Evolutionary conservation across 2,888 invertebrate genomes (phyloP), one percentile per base, ranked within the genome.

Genomic region (Steinernema carpocapsae): DNA sequence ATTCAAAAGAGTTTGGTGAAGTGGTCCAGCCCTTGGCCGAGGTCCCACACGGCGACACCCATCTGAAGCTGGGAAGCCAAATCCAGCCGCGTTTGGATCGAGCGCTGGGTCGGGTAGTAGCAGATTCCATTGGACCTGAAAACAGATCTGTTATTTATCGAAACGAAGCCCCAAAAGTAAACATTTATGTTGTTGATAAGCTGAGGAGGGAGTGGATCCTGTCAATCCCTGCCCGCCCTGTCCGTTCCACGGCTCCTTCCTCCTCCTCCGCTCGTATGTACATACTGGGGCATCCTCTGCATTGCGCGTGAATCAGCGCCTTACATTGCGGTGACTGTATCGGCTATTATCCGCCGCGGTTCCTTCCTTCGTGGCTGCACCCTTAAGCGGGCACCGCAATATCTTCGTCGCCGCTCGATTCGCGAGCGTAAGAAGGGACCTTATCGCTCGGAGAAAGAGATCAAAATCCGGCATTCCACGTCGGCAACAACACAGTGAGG

Each of bases 11-110:
- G 56, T 46, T 78, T 72, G 7, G 79, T 74, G 71, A 82, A 83
- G 74, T 79, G 74, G 64, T 85, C 76, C 17, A 83, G 72, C 19
- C 85, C 85, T 73, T 86, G 86, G 10, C 86, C 86, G 71, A 86
- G 79, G 29, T 86, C 86, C 86, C 86, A 86, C 59, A 86, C 82
- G 12, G 81, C 85, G 43, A 85, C 75, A 10, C 83, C 86, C 7
- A 82, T 72, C n/a, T 77, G 76, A 26, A 79, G 74, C 22, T 80
- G 74, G 29, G 78, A 75, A 7, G 83, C 86, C 71, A 86, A 72
- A 26, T 81, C 76, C 29, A 84, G 78, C 0, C 86, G 76, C 22
- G 78, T 74, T 70, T 84, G 80, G 26, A 86, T 72, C 7, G 84
- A 84, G 1, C 26, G 56, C 26, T 19, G 56, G 26, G 24, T 56